Evolutionary conservation across 1,140 invertebrate genomes (phyloP), one percentile per base, ranked within the genome.

Genomic region (Cecropterus lyciades): DNA sequence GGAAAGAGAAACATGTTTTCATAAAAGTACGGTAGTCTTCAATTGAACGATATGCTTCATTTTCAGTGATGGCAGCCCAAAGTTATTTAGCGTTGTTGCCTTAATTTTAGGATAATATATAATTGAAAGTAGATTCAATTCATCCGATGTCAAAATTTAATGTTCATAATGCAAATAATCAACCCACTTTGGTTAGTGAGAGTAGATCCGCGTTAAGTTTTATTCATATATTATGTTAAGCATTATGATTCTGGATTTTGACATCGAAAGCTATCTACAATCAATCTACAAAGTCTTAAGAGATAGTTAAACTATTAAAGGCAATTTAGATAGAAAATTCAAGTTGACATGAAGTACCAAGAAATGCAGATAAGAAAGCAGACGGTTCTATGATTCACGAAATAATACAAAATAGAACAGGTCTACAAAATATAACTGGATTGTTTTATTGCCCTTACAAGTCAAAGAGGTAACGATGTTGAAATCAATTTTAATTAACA

Each of bases 21-120:
- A 80, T 86, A 86, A 86, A 87, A 79, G 75, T 85, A 83, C 68
- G 72, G 78, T 83, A 91, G 89, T 91, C 89, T 91, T 90, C 78
- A 82, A 75, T 89, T 79, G 77, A 85, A 88, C 85, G 89, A 91
- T 91, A 91, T 91, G 89, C 89, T 87, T 89, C 65, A 85, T 85
- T 91, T 87, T 78, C 85, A 78, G 73, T 82, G 85, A 81, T 87
- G 87, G 87, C 87, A 91, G 86, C 85, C 80, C 79, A 65, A 73
- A 73, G 60, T 66, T 55, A 60, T 45, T 78, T 78, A 76, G 62
- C 63, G 51, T 57, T 69, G 57, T 65, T 65, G 65, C 72, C 68
- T 70, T 77, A 63, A 55, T 37, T 16, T 62, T 49, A 62, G 46
- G 30, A 62, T 49, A 49, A n/a, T n/a, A 30, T 20, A n/a, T 49